These are phyloP conservation scores for Agrotis segetum DNA, from an alignment of 2,888 invertebrate species.

Conservation along the genomic window DNA sequence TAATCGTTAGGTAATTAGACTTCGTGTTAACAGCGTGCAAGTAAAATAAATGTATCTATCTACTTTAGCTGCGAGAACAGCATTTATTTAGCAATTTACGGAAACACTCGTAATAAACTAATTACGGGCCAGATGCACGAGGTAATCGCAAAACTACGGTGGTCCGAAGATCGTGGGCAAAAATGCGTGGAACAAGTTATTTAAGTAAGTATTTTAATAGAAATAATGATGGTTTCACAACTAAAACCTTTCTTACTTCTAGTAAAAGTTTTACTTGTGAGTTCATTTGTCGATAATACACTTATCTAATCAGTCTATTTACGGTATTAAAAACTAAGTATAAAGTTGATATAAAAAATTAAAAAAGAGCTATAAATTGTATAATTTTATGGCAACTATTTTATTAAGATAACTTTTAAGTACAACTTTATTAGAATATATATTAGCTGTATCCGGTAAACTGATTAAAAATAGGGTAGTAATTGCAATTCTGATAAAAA, in stretches of 20 bases:
- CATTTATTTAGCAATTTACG: constrained; percentile 69
- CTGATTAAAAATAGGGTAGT: not conserved
- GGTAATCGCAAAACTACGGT: constrained; percentile 60
- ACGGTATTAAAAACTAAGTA: not conserved
- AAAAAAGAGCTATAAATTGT: not conserved
- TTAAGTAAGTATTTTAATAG: constrained; percentile 38
- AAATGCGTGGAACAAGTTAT: constrained; percentile 62
- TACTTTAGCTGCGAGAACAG: constrained; percentile 8
- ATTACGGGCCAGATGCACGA: constrained; percentile 63
- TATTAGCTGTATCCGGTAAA: constrained; percentile 15
- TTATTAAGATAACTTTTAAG: constrained; percentile 21
- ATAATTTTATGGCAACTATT: constrained; percentile 22
- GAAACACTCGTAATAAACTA: constrained; percentile 57
- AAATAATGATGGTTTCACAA: constrained; percentile 36
- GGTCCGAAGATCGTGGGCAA: constrained; percentile 66
- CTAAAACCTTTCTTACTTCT: constrained; percentile 35
- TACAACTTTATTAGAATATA: constrained; percentile 25
- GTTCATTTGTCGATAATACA: constrained; percentile 23
- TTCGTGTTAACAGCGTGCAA: constrained; percentile 21
- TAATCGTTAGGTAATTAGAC: constrained; percentile 4
- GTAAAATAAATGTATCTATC: constrained; percentile 18
- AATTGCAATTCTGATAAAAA: constrained; percentile 14
- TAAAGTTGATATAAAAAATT: not conserved
- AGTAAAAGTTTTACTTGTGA: constrained; percentile 36
- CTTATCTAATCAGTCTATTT: not conserved